phyloP scores from a whole-genome alignment of 2,797 vertebrate genomes.

The Rhabdomys pumilio region DNA sequence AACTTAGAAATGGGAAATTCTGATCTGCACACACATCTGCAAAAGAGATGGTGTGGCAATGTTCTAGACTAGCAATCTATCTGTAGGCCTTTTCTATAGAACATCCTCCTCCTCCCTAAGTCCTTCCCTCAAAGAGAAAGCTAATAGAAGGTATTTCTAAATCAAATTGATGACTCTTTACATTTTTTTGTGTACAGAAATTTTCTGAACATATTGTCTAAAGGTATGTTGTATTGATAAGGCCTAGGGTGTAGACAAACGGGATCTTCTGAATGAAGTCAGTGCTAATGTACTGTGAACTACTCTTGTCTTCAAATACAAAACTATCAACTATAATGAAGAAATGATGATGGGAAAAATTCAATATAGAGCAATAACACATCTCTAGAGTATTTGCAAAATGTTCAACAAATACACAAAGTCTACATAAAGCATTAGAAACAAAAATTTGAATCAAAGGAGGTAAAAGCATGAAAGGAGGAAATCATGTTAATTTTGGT shows the following conservation, averaged over 20 bases:
- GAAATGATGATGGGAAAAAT: background rate
- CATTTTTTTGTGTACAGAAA: background rate
- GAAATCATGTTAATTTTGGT: conserved; percentile 37
- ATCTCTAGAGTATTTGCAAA: background rate
- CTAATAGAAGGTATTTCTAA: background rate
- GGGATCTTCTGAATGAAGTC: background rate
- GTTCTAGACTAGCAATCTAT: background rate
- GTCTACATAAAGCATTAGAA: conserved; percentile 17
- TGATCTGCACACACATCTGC: background rate
- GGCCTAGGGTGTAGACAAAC: background rate
- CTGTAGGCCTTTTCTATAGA: background rate
- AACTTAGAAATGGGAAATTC: background rate
- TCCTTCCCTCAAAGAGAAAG: conserved; percentile 19
- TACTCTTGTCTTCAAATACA: background rate
- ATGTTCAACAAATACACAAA: background rate
- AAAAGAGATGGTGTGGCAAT: background rate
- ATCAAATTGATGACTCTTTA: background rate
- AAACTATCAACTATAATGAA: background rate
- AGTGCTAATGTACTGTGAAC: fast-evolving
- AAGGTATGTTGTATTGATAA: background rate
- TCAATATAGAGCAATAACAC: background rate
- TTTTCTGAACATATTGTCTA: conserved; percentile 11
- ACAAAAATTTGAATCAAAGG: background rate
- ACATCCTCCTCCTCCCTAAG: background rate
- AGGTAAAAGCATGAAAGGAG: conserved; percentile 2